Conservation (phyloP, 2,888 invertebrate species). For the Hartigia nigra region DNA sequence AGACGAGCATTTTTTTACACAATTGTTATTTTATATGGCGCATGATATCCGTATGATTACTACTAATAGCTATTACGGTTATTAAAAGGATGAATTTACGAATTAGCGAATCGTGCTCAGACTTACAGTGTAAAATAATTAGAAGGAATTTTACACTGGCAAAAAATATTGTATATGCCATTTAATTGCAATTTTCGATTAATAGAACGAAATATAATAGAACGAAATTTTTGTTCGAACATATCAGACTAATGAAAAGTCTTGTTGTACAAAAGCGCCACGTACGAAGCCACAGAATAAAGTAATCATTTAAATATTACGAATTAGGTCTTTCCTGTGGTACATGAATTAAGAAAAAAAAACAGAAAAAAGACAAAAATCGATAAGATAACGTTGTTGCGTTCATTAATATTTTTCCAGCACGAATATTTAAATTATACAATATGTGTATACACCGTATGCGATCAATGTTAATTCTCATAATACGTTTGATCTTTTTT, state of each 20-base stretch:
- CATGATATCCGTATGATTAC: not conserved
- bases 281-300: too few relatives aligned
- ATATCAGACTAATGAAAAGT: not conserved
- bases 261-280: not conserved
- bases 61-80: not conserved
- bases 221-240: not conserved
- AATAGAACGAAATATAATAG: not conserved
- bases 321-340: not conserved
- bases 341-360: not conserved
- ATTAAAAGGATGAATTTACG: not conserved
- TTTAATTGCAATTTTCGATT: not conserved
- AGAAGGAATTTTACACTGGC: not conserved
- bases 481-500: not conserved
- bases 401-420: not conserved
- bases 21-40: not conserved
- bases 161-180: not conserved
- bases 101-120: not conserved
- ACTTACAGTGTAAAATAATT: not conserved
- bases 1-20: too few relatives aligned
- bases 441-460: not conserved
- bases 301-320: not conserved
- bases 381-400: not conserved
- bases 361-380: not conserved
- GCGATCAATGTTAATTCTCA: too few relatives aligned
- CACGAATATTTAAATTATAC: not conserved